Conservation (phyloP, 2,113 vertebrate species). For the Proteles cristata region DNA sequence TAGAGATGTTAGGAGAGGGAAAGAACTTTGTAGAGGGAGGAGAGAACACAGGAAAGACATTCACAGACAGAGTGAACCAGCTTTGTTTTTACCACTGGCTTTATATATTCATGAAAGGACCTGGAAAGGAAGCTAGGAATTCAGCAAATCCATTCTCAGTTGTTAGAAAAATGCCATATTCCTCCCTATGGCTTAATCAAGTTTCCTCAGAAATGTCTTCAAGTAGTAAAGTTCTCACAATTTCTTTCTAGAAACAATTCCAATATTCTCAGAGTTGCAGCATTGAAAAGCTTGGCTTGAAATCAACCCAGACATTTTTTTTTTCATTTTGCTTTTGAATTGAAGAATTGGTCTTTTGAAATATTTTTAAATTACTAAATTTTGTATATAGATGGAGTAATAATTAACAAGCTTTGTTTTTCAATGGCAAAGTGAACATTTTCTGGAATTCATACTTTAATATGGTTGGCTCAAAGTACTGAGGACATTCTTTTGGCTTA, state of each 20-base stretch:
- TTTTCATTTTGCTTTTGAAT: not conserved
- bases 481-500: not conserved
- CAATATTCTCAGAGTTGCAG: not conserved
- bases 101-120: not conserved
- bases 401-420: not conserved
- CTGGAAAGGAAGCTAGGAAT: not conserved
- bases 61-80: not conserved
- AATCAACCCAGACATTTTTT: not conserved
- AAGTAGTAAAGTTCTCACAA: not conserved
- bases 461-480: not conserved
- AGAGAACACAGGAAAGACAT: not conserved
- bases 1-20: not conserved
- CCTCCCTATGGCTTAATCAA: too few relatives aligned
- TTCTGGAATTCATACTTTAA: not conserved
- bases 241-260: not conserved
- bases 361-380: not conserved
- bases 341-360: not conserved
- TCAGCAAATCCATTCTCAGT: not conserved
- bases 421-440: not conserved
- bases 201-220: not conserved
- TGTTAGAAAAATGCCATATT: accelerated
- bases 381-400: not conserved
- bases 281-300: not conserved
- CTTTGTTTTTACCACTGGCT: not conserved
- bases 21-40: not conserved